Base-by-base conservation (phyloP, 2,888 invertebrate genomes). In the Eupithecia vulgata region DNA sequence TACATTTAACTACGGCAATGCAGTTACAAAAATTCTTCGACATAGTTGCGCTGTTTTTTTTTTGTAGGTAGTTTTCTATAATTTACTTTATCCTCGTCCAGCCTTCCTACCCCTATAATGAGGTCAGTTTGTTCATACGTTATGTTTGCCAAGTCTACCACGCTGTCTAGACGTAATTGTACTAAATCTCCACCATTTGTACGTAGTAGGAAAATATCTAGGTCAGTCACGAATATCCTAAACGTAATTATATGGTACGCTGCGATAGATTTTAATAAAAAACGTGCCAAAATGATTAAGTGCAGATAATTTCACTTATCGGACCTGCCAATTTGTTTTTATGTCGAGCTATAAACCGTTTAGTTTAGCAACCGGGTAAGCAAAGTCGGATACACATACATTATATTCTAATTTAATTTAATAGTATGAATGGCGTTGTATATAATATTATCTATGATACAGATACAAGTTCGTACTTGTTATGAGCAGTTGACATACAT, bases 151-250 rank as follows among this genome's bases (percentile, higher is more conserved):
- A 42, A 72, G 72, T 71, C 74, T 67, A 69, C 67, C 72, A 35
- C 13, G 59, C 59, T 52, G 75, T 75, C 75, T 75, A 75, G 75
- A 72, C 75, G 40, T 59, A 70, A 72, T 42, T 68, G 65, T 48
- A 72, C 71, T 75, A 73, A 71, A 67, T 72, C 67, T 71, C 66
- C 17, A 17, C 12, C 37, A 67, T 67, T 69, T 75, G 73, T 78
- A 72, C 67, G 72, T 67, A 71, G 69, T 68, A 64, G 70, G 65
- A 69, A 71, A 73, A 77, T 75, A 77, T 78, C 70, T 74, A 76
- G 77, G 74, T 72, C 75, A 57, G 69, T 74, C 78, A 75, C 73
- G 75, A 78, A 64, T 65, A 65, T 64, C 37, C 62, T 64, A 0
- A 64, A 64, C 35, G 37, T 64, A 64, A 64, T 64, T 76, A 37